Percentiles rank a stretch among this genome's conserved stretches.
Conservation (phyloP, 1,140 invertebrate genomes). For the Caerostris darwini region DNA sequence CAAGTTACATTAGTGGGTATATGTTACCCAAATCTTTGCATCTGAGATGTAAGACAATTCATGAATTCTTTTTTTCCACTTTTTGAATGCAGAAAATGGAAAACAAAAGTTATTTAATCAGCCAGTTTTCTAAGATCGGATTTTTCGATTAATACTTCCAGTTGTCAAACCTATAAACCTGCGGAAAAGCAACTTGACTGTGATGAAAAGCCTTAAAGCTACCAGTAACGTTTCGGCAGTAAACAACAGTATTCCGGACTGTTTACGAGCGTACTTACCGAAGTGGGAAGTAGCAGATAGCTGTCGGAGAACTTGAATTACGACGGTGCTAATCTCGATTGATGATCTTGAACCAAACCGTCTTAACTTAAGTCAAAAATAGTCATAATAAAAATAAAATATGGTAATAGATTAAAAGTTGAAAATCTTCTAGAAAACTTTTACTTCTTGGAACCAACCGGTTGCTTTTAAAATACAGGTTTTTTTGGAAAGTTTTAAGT, state of each 20-base stretch:
- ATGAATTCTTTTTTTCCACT: no score
- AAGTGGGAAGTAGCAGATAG: background rate
- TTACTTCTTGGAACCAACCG: background rate
- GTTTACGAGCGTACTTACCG: background rate
- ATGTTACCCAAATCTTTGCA: no score
- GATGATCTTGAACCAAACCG: background rate
- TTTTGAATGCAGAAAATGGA: background rate
- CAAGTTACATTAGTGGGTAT: no score
- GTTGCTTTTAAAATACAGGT: background rate
- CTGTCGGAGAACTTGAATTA: background rate
- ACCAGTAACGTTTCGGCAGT: background rate
- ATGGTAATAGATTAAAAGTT: no score
- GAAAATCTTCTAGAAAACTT: background rate
- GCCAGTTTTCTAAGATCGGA: background rate
- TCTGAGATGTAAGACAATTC: no score
- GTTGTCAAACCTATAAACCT: background rate
- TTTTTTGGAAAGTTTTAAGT: background rate
- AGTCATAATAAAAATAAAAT: slow-evolving; percentile 11
- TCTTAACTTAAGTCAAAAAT: background rate
- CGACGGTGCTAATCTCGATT: background rate
- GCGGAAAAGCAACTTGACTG: background rate
- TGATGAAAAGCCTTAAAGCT: background rate
- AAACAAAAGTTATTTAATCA: background rate
- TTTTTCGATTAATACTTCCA: background rate
- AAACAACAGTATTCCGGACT: background rate